Evolutionary conservation across 2,797 vertebrate species (phyloP), one percentile per base, ranked within the genome.

Genomic region (Meriones psammophilus): DNA sequence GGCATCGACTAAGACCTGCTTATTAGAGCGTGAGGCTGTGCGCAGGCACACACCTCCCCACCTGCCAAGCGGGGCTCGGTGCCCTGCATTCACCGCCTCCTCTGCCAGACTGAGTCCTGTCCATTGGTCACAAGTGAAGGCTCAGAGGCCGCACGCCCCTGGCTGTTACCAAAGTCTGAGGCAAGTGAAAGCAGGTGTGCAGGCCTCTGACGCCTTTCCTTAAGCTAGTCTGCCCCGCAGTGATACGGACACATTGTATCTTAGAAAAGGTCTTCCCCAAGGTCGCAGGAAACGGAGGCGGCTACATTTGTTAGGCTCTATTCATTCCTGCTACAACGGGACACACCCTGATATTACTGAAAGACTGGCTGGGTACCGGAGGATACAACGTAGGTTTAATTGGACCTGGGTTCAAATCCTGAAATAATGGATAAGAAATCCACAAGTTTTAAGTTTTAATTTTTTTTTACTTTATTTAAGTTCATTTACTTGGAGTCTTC

Each of bases 281-380:
- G 13, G 2, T 1, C 46, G 73, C 15, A 0, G 5, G 17, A 0
- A 2, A 46, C 1, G 36, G 18, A 46, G n/a, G 18, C 22, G n/a
- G 18, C 22, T 39, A 3, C 6, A 10, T 39, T 30, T 28, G 33
- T 26, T 33, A 15, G 39, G 28, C 30, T 39, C 88, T 77, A 36
- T 20, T 87, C n/a, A 3, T 26, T 2, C 42, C 6, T 7, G 42
- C 22, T n/a, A 0, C 50, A 50, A 50, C 8, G 0, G 50, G 50
- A 50, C 50, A 50, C 3, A 3, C 33, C 3, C 30, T 13, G 24
- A 26, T 36, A n/a, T 24, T 56, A 26, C 9, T 14, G 15, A 62
- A 69, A 18, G 20, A 4, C 17, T 36, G 71, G 6, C 22, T 28
- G 2, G 5, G 42, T 62, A 1, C 1, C 12, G 5, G 74, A n/a